Evolutionary conservation across 2,888 invertebrate genomes (phyloP), one percentile per base, ranked within the genome.

Genomic region (Lithophane socia): DNA sequence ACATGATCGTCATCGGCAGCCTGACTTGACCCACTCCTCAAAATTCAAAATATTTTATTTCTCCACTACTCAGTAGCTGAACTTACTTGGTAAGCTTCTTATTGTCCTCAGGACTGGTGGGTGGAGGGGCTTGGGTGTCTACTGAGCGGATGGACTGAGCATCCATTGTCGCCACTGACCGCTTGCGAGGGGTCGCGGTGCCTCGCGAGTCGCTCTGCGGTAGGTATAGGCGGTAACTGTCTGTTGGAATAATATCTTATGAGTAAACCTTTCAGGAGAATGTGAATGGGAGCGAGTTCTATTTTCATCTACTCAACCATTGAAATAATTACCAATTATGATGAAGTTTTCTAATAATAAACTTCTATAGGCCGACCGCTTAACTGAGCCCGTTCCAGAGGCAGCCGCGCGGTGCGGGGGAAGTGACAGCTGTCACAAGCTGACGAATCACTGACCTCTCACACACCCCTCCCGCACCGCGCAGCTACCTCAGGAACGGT

Each of bases 51-150:
- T 66, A 47, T 66, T 29, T 49, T 49, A 29, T 49, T 67, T 52
- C 21, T 9, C 37, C 24, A 5, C 12, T 61, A 75, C 9, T 52
- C n/a, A 54, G 18, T 37, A 52, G 42, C 8, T 47, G 10, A 13
- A 87, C 93, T 92, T 92, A 97, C 97, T 89, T 91, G 42, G 97
- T 97, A 24, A 94, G 93, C 72, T 93, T 94, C 37, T 90, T 93
- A 85, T 97, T 97, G 12, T 97, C 96, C 79, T 96, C 94, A 2
- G 94, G 93, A 60, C 93, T 93, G 29, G 97, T 96, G 2, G 97
- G 95, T 3, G 95, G 95, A 13, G 96, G 96, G n/a, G 95, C 95
- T 0, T 95, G 96, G 0, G 96, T 95, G 71, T 96, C 96, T 37
- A 95, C 88, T 0, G 96, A 97, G 52, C 96, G 94, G 47, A 96